phyloP scores from a whole-genome alignment of 2,113 vertebrate species.

The Crocuta crocuta region DNA sequence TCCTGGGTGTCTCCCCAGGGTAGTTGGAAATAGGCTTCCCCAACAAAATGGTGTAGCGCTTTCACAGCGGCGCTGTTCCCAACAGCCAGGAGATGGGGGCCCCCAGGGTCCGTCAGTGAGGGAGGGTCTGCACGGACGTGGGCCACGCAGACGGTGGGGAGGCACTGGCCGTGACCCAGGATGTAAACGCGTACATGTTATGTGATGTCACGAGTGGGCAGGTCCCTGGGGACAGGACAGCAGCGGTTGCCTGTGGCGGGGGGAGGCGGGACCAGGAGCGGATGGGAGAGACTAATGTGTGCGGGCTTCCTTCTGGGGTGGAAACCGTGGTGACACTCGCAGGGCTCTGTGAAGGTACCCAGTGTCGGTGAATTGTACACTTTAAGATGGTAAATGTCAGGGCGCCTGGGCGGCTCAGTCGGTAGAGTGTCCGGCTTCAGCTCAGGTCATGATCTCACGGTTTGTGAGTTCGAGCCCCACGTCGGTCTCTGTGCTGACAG shows the following conservation, averaged over 20 bases:
- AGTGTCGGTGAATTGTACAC: background rate
- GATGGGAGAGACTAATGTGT: rapidly evolving
- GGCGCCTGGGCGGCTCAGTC: no score
- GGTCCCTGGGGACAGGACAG: background rate
- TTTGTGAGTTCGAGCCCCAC: no score
- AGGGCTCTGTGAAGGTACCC: rapidly evolving
- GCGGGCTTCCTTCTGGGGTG: background rate
- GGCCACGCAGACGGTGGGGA: background rate
- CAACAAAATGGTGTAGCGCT: background rate
- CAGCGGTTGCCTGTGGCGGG: background rate
- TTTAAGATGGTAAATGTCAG: no score
- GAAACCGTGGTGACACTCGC: background rate
- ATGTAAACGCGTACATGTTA: background rate
- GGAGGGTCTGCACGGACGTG: background rate
- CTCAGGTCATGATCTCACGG: no score
- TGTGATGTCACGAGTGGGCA: background rate
- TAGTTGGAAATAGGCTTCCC: background rate
- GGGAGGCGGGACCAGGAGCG: background rate
- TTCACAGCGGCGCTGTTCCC: background rate
- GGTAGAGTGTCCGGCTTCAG: no score
- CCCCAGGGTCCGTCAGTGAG: rapidly evolving
- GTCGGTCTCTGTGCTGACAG: no score
- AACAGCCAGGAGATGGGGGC: background rate
- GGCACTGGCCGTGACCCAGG: background rate
- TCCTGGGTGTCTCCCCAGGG: background rate